Conservation (phyloP, 2,113 vertebrate species). For the Calidris pygmaea region DNA sequence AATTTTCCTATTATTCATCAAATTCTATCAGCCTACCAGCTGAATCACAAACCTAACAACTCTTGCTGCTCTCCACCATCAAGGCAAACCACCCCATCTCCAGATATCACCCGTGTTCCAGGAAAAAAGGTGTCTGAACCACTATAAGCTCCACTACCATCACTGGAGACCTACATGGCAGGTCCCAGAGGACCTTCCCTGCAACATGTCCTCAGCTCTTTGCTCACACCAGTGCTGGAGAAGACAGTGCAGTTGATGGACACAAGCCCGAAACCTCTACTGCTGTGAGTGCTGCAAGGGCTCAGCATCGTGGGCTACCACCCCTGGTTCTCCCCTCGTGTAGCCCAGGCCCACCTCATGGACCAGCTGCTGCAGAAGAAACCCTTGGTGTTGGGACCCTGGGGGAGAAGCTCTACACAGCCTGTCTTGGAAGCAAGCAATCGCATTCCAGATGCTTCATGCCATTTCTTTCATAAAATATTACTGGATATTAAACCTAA, state of each 20-base stretch:
- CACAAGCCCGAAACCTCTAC: neutral
- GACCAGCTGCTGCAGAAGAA: neutral
- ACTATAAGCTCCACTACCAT: neutral
- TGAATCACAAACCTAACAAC: neutral
- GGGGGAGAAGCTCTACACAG: neutral
- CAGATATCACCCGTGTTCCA: rapidly evolving
- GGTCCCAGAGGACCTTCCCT: neutral
- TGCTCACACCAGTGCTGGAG: neutral
- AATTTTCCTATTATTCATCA: neutral
- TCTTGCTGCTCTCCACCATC: neutral
- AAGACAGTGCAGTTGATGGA: neutral
- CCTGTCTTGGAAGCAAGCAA: neutral
- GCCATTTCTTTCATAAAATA: neutral
- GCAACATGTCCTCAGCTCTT: neutral
- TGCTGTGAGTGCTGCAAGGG: neutral
- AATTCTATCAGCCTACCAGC: neutral
- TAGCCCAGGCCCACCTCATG: neutral
- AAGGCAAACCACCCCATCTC: neutral
- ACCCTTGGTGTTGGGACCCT: too few relatives aligned
- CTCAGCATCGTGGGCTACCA: rapidly evolving
- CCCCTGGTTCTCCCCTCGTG: rapidly evolving
- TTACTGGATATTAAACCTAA: neutral
- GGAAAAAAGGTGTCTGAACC: neutral
- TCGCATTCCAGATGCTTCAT: neutral
- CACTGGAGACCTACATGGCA: neutral